Evolutionary conservation across 2,888 invertebrate species (phyloP), one percentile per base, ranked within the genome.

Genomic region (Drosophila trichaetosa): DNA sequence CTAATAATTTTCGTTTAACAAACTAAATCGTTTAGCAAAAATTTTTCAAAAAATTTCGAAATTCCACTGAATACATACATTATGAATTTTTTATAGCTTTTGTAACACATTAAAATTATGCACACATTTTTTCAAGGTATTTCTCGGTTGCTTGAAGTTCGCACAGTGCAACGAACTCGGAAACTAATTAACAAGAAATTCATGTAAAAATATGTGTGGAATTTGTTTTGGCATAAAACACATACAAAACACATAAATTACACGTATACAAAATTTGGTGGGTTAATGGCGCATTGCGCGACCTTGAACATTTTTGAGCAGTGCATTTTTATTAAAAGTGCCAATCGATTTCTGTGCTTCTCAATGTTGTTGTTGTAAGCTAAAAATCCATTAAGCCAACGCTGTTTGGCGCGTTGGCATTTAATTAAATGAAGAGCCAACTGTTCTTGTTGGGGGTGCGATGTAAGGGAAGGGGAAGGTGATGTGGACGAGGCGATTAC

Each of bases 161-260:
- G 31, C 49, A 8, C 16, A 65, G 79, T 79, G 79, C 79, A 79
- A 73, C 73, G 82, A 79, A 81, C 79, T 79, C 68, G 52, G 24
- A 58, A 63, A 77, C 60, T 79, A 38, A 56, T n/a, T n/a, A 56
- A 8, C 11, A 60, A 11, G 48, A 48, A 60, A 52, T 59, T 31
- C 36, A 68, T 48, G 21, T 31, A 31, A 46, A 51, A 38, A n/a
- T 56, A 59, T 62, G 7, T 21, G 38, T 34, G 29, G 24, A 65
- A 59, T 58, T 65, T 16, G 21, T 38, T 53, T 38, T 2, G 18
- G 31, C n/a, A 67, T 46, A 69, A n/a, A 40, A 65, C 21, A 46
- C 46, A 13, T 2, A 24, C 21, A 46, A 34, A 33, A 6, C 53
- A 24, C 59, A 61, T 10, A 16, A 40, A 24, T 72, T 13, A 1